These are phyloP conservation scores for Lapara coniferarum DNA, from an alignment of 2,888 invertebrate genomes.

Conservation along the genomic window DNA sequence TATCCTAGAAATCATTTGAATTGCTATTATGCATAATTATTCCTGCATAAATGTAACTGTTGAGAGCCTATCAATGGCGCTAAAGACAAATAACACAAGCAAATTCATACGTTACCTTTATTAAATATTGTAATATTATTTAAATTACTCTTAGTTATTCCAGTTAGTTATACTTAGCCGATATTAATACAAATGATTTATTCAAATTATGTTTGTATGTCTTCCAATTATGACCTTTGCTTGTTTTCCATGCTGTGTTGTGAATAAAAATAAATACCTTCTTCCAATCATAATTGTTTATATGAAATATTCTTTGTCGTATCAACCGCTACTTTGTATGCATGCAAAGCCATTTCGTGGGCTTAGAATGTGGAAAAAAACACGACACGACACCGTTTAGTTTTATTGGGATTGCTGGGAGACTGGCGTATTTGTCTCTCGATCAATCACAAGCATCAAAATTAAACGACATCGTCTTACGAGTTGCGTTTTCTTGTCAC, in stretches of 20 bases:
- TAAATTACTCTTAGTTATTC: not conserved
- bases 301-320: not conserved
- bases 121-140: not conserved
- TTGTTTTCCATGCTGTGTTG: constrained; percentile 39
- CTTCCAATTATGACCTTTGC: constrained; percentile 31
- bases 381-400: too few species aligned
- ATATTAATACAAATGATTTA: not conserved
- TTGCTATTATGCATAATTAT: not conserved
- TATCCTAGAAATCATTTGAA: too few species aligned
- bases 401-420: too few species aligned
- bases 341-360: not conserved
- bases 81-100: not conserved
- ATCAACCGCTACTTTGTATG: not conserved
- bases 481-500: too few species aligned
- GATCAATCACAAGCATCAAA: too few species aligned
- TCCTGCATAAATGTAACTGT: not conserved
- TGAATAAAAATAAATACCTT: constrained; percentile 33
- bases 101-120: not conserved
- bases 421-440: too few species aligned
- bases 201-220: constrained; percentile 26
- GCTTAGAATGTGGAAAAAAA: too few species aligned
- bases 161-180: too few species aligned
- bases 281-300: constrained; percentile 31
- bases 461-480: too few species aligned
- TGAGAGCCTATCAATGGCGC: not conserved